phyloP scores from a whole-genome alignment of 1,140 invertebrate genomes.

The Hirudo medicinalis region DNA sequence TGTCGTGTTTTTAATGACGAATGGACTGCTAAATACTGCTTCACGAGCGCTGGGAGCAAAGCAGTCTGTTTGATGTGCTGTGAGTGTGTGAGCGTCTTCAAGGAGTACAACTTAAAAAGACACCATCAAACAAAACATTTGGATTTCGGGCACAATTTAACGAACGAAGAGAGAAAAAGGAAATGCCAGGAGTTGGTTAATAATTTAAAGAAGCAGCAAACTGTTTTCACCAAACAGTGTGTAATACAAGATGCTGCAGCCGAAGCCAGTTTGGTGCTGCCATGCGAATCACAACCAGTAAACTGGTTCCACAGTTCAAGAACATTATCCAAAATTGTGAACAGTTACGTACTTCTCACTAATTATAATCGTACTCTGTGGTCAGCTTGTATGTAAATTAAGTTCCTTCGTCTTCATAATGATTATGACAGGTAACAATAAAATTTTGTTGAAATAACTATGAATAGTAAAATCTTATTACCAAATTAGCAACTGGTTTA shows the following conservation, averaged over 20 bases:
- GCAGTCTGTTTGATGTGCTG: background rate
- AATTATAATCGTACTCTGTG: too few relatives aligned
- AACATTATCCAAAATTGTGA: too few relatives aligned
- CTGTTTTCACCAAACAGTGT: background rate
- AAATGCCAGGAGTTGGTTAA: background rate
- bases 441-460: too few relatives aligned
- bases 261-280: background rate
- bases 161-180: too few relatives aligned
- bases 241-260: background rate
- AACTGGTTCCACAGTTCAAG: too few relatives aligned
- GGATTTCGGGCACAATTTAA: background rate
- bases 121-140: background rate
- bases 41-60: background rate
- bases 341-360: too few relatives aligned
- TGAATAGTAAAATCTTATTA: too few relatives aligned
- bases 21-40: background rate
- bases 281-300: too few relatives aligned
- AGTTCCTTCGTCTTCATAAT: too few relatives aligned
- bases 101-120: slow-evolving; percentile 3
- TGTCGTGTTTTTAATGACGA: slow-evolving; percentile 2
- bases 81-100: background rate
- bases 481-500: too few relatives aligned
- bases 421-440: too few relatives aligned
- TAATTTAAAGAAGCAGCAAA: slow-evolving; percentile 19
- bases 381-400: too few relatives aligned